A percentile compares a stretch with the other conserved stretches of the same genome.
Conservation (phyloP, 23 tunicate species). For the Oikopleura dioica region DNA sequence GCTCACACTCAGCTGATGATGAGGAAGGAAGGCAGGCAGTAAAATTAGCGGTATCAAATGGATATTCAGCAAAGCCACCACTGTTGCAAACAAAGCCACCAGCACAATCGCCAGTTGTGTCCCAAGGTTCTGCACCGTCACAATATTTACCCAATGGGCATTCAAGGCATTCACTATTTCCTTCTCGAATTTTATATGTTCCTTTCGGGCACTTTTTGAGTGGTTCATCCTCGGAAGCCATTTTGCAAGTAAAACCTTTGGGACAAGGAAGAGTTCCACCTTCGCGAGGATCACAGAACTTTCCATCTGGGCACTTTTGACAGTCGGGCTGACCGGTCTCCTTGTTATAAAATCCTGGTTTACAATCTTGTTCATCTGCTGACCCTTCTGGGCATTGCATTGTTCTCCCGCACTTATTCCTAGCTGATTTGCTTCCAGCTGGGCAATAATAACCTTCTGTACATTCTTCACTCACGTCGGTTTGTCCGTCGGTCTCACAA, state of each 20-base stretch:
- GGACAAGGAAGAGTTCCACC: too few relatives aligned
- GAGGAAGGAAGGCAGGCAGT: background rate
- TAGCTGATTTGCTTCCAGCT: conserved; percentile 21
- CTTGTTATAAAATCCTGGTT: conserved; percentile 14
- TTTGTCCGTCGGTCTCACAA: background rate
- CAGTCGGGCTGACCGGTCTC: conserved; percentile 35
- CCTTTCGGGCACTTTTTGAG: conserved; percentile 41
- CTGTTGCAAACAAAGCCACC: background rate
- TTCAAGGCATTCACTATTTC: background rate
- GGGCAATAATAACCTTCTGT: conserved; percentile 63
- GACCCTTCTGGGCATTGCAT: background rate
- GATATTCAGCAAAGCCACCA: background rate
- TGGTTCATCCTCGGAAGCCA: too few relatives aligned
- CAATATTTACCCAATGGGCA: background rate
- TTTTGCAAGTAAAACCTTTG: too few relatives aligned
- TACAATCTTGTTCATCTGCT: background rate
- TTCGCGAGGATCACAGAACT: conserved; percentile 28
- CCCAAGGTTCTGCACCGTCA: background rate
- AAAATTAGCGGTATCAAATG: background rate
- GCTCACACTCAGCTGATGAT: background rate
- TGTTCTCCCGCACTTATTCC: background rate
- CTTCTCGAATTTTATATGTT: conserved; percentile 13
- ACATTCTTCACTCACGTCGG: conserved; percentile 11
- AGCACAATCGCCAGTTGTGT: background rate
- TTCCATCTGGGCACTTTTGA: conserved; percentile 23